These are phyloP conservation scores for Tokudaia muenninki DNA, from an alignment of 2,797 vertebrate genomes.

Conservation along the genomic window DNA sequence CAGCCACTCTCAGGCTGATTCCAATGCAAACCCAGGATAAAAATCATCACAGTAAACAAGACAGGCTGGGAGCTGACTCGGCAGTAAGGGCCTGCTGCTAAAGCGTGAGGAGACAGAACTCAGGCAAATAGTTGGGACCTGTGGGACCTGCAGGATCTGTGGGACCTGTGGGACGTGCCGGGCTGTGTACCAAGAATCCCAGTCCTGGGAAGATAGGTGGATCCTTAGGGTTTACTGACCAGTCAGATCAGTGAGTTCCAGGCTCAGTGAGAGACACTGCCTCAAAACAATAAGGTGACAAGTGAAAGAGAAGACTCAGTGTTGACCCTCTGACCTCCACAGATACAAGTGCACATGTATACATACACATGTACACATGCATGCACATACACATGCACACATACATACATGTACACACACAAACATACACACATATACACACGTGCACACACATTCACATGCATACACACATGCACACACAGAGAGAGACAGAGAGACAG, in stretches of 20 bases:
- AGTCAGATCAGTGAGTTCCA: not conserved
- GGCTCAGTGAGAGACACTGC: not conserved
- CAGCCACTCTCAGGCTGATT: not conserved
- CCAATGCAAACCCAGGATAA: not conserved
- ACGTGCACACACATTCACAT: fast-evolving
- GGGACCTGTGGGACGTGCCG: too few species aligned
- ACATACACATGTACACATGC: not conserved
- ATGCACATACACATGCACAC: fast-evolving
- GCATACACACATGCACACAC: too few species aligned
- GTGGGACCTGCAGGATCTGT: too few species aligned
- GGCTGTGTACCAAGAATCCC: too few species aligned
- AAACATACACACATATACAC: too few species aligned
- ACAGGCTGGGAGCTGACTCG: not conserved
- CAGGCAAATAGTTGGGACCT: not conserved
- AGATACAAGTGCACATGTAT: too few species aligned
- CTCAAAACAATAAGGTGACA: not conserved
- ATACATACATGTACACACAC: not conserved
- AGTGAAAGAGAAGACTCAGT: not conserved
- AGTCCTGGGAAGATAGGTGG: not conserved
- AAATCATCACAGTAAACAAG: not conserved
- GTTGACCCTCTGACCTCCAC: not conserved
- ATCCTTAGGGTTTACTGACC: not conserved
- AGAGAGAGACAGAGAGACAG: too few species aligned
- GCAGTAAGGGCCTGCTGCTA: not conserved
- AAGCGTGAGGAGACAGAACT: not conserved